These are phyloP conservation scores for Anomalospiza imberbis DNA, from an alignment of 2,797 vertebrate genomes.

Conservation along the genomic window DNA sequence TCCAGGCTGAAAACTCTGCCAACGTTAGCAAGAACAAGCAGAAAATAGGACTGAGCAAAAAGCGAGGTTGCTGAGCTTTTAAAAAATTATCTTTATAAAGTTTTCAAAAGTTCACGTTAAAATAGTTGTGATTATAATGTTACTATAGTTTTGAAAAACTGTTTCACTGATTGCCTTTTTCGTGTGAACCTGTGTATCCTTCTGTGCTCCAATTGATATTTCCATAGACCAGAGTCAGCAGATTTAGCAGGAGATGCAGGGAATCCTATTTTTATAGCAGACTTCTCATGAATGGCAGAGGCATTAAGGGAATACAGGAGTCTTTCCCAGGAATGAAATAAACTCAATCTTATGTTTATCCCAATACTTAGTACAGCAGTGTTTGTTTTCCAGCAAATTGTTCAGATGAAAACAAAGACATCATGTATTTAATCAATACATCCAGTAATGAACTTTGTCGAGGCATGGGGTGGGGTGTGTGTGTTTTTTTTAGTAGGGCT, in stretches of 20 bases:
- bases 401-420: not conserved
- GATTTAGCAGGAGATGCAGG: constrained; percentile 17
- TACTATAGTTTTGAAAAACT: not conserved
- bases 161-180: not conserved
- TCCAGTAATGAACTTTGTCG: not conserved
- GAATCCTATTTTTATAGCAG: constrained; percentile 28
- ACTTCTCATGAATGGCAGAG: constrained; percentile 30
- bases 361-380: not conserved
- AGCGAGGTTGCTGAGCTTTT: constrained; percentile 6
- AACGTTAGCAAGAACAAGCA: not conserved
- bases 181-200: not conserved
- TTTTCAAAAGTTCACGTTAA: not conserved
- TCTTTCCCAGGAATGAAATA: not conserved
- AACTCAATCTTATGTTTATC: not conserved
- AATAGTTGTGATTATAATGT: not conserved
- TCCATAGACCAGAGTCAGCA: constrained; percentile 27
- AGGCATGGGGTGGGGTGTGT: not conserved
- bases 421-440: not conserved
- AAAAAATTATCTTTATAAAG: not conserved
- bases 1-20: constrained; percentile 36
- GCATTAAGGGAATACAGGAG: not conserved
- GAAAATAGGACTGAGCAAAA: not conserved
- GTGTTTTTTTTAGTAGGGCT: not conserved
- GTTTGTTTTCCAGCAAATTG: not conserved
- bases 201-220: not conserved